Conservation (phyloP, 2,113 vertebrate genomes). For the Mustelus asterias region DNA sequence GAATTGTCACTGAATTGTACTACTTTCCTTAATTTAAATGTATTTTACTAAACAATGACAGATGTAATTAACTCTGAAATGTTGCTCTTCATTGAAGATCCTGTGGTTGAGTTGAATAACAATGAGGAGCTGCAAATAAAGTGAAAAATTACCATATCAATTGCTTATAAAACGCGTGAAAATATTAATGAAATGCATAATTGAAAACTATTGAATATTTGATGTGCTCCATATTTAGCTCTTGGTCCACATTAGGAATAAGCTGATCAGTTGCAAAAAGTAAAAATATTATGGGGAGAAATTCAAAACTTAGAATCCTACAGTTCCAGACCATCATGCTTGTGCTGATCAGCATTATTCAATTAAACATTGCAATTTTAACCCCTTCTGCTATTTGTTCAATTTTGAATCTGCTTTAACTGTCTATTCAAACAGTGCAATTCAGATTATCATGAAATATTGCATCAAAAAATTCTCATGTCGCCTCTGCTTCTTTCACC, state of each 20-base stretch:
- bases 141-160: neutral
- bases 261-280: neutral
- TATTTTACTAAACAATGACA: neutral
- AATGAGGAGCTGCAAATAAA: neutral
- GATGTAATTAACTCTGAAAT: constrained; percentile 5
- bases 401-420: too few relatives aligned
- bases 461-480: too few relatives aligned
- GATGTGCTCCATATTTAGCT: neutral
- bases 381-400: too few relatives aligned
- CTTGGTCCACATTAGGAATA: neutral
- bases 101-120: neutral
- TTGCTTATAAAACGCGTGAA: neutral
- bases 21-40: neutral
- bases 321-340: neutral
- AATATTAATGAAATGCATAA: neutral
- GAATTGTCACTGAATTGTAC: neutral
- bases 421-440: too few relatives aligned
- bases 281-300: neutral
- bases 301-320: neutral
- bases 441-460: too few relatives aligned
- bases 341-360: neutral
- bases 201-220: neutral
- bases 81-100: neutral
- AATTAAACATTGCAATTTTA: neutral
- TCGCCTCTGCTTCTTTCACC: too few relatives aligned